Evolutionary conservation across 2,113 vertebrate species (phyloP).

Genomic region (Bubo scandiacus): DNA sequence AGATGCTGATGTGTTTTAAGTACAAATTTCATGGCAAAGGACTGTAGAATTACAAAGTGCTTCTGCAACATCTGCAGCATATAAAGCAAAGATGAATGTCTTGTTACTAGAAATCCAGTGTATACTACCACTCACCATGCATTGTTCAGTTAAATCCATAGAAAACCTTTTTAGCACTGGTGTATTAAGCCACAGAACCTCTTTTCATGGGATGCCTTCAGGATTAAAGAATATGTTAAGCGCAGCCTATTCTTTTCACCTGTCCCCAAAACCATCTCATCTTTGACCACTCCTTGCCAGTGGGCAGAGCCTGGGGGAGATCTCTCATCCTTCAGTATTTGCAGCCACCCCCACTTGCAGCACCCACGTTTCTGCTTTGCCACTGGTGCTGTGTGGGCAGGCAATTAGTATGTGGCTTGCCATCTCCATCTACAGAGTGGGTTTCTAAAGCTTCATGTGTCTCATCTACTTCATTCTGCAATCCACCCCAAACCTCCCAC

Average conservation of each 20-base stretch:
- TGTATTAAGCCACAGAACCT: not conserved
- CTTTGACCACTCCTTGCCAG: not conserved
- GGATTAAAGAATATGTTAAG: not conserved
- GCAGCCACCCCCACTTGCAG: not conserved
- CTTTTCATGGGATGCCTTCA: not conserved
- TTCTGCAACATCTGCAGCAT: not conserved
- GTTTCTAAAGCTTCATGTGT: conserved; percentile 41
- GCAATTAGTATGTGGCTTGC: conserved; percentile 49
- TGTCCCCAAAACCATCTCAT: not conserved
- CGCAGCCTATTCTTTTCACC: not conserved
- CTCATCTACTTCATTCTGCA: conserved; percentile 47
- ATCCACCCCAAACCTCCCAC: conserved; percentile 50
- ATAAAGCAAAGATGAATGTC: not conserved
- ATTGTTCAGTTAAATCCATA: not conserved
- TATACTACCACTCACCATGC: not conserved
- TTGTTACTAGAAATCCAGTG: not conserved
- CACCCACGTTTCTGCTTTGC: conserved; percentile 30
- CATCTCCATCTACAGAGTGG: not conserved
- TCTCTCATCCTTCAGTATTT: not conserved
- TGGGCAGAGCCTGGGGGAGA: not conserved
- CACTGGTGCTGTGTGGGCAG: conserved; percentile 11
- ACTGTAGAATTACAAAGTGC: not conserved
- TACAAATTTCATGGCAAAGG: not conserved
- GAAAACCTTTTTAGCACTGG: not conserved
- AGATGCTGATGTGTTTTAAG: not conserved